Percentiles rank a stretch among this genome's conserved stretches.
phyloP scores from a whole-genome alignment of 2,113 vertebrate genomes.

The Mirza zaza region DNA sequence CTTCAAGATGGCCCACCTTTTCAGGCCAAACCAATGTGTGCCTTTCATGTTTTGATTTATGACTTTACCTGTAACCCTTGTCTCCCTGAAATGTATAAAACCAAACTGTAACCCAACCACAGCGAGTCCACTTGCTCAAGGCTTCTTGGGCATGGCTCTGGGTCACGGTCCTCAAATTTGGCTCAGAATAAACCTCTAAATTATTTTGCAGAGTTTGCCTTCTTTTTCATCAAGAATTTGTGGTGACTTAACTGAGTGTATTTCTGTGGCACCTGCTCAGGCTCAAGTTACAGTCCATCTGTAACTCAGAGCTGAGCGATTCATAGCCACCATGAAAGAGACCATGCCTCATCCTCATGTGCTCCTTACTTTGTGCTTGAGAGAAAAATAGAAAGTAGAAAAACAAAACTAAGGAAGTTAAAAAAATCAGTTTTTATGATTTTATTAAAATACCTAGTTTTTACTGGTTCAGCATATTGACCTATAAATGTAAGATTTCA shows the following conservation, averaged over 20 bases:
- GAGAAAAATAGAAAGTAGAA: not conserved
- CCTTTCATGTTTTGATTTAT: too few relatives aligned
- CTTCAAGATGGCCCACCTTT: too few relatives aligned
- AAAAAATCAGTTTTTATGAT: not conserved
- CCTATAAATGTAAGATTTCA: not conserved
- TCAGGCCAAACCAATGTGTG: too few relatives aligned
- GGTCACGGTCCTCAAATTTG: too few relatives aligned
- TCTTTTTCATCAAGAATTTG: too few relatives aligned
- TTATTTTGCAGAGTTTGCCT: too few relatives aligned
- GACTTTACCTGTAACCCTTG: too few relatives aligned
- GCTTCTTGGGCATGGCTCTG: too few relatives aligned
- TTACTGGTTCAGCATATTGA: not conserved
- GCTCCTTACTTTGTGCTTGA: not conserved
- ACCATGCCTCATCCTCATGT: not conserved
- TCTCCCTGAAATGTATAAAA: too few relatives aligned
- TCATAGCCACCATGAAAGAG: not conserved
- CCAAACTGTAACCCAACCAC: too few relatives aligned
- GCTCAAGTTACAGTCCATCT: not conserved
- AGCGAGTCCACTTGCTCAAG: too few relatives aligned
- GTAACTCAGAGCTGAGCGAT: not conserved
- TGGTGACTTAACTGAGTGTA: not conserved
- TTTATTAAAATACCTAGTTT: not conserved
- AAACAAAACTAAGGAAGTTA: not conserved
- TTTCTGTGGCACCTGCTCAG: not conserved
- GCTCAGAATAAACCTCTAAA: too few relatives aligned